Evolutionary conservation across 2,113 vertebrate genomes (phyloP).

Genomic region (Genyomyrus donnyi): DNA sequence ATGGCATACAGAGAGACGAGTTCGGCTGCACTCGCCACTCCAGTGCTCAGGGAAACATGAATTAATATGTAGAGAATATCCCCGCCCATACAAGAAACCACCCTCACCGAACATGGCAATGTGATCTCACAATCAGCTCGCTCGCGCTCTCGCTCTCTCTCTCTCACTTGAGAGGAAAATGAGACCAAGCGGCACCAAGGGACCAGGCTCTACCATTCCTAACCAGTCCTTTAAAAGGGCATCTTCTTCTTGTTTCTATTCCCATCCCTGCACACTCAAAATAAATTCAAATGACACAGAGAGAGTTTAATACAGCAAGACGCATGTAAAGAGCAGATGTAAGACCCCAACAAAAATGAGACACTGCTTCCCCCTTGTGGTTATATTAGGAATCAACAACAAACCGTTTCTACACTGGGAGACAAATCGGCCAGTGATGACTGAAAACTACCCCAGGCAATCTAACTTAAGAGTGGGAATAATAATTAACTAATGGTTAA

Average conservation of each 20-base stretch:
- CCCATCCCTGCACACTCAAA: not conserved
- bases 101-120: not conserved
- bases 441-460: not conserved
- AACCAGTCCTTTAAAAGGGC: not conserved
- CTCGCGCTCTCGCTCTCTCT: not conserved
- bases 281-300: not conserved
- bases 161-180: not conserved
- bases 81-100: not conserved
- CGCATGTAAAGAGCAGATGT: not conserved
- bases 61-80: not conserved
- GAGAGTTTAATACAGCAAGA: not conserved
- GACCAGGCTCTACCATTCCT: not conserved
- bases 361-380: constrained; percentile 13
- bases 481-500: not conserved
- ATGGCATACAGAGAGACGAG: not conserved
- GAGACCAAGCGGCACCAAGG: not conserved
- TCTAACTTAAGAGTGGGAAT: not conserved
- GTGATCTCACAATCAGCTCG: not conserved
- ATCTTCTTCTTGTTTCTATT: not conserved
- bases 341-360: not conserved
- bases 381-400: not conserved
- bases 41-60: not conserved
- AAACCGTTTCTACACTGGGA: not conserved
- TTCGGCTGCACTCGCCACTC: not conserved
- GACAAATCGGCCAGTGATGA: not conserved